Conservation (phyloP, 2,888 invertebrate species). For the Orchestes rusci region DNA sequence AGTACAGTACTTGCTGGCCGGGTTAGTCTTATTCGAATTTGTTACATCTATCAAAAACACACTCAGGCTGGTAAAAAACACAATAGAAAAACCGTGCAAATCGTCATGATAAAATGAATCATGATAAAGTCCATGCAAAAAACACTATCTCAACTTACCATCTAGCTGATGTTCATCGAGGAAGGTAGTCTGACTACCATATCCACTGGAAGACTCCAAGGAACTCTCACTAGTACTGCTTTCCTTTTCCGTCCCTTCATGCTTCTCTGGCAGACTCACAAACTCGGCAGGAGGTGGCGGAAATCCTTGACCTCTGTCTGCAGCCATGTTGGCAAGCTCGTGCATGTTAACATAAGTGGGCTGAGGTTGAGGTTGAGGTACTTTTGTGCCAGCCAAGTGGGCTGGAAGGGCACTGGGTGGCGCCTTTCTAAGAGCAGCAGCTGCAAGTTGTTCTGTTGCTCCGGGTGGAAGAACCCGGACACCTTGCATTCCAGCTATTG, state of each 20-base stretch:
- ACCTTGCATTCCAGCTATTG: slow-evolving; percentile 41
- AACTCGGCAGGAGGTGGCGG: slow-evolving; percentile 51
- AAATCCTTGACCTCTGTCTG: slow-evolving; percentile 53
- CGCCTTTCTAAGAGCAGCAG: slow-evolving; percentile 44
- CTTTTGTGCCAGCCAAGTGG: slow-evolving; percentile 46
- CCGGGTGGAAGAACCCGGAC: slow-evolving; percentile 43
- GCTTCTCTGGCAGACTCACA: slow-evolving; percentile 45
- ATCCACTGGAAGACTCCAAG: slow-evolving; percentile 67
- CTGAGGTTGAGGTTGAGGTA: slow-evolving; percentile 44
- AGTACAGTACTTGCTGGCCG: slow-evolving; percentile 52
- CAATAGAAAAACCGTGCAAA: slow-evolving; percentile 19
- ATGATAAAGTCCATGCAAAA: slow-evolving; percentile 13
- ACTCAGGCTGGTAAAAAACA: slow-evolving; percentile 31
- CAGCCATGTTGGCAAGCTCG: slow-evolving; percentile 76
- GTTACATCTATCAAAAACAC: slow-evolving; percentile 31
- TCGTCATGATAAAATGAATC: slow-evolving; percentile 2
- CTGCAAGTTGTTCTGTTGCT: slow-evolving; percentile 41
- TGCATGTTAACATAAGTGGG: slow-evolving; percentile 91
- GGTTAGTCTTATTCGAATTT: slow-evolving; percentile 30
- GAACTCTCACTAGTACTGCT: slow-evolving; percentile 69
- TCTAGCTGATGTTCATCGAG: slow-evolving; percentile 50
- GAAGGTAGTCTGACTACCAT: slow-evolving; percentile 69
- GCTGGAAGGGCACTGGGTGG: slow-evolving; percentile 67
- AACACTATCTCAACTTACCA: slow-evolving; percentile 25
- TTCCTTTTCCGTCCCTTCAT: slow-evolving; percentile 43